Conservation (phyloP, 1,140 invertebrate species). For the Helicoverpa zea region DNA sequence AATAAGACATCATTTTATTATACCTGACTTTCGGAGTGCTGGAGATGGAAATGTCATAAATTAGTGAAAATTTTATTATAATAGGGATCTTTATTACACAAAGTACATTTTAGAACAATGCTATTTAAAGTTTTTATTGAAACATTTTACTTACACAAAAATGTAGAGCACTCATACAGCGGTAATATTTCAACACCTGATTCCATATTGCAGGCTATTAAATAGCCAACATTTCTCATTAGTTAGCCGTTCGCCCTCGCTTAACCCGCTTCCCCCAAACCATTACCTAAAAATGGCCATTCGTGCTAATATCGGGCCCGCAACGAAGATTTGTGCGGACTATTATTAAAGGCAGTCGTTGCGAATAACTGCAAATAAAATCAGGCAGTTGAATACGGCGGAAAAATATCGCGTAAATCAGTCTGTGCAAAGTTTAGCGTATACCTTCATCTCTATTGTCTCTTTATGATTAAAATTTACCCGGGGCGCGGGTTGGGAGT, state of each 20-base stretch:
- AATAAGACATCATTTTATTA: slow-evolving; percentile 57
- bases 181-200: slow-evolving; percentile 36
- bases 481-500: slow-evolving; percentile 66
- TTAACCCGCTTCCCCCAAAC: slow-evolving; percentile 46
- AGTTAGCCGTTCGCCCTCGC: slow-evolving; percentile 45
- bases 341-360: slow-evolving; percentile 52
- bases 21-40: slow-evolving; percentile 43
- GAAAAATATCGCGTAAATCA: slow-evolving; percentile 61
- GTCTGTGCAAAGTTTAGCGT: slow-evolving; percentile 62
- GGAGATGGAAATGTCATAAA: slow-evolving; percentile 23
- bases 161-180: background rate
- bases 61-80: slow-evolving; percentile 19
- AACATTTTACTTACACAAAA: background rate
- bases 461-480: slow-evolving; percentile 82
- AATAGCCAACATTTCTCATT: slow-evolving; percentile 45
- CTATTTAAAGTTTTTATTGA: background rate
- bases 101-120: background rate
- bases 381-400: slow-evolving; percentile 44
- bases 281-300: slow-evolving; percentile 50
- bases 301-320: slow-evolving; percentile 43
- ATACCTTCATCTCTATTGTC: slow-evolving; percentile 76
- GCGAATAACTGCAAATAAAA: slow-evolving; percentile 56
- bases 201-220: slow-evolving; percentile 44
- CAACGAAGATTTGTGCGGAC: slow-evolving; percentile 48
- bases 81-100: background rate